These are phyloP conservation scores for Eremophila alpestris DNA, from an alignment of 2,797 vertebrate species.

Conservation along the genomic window DNA sequence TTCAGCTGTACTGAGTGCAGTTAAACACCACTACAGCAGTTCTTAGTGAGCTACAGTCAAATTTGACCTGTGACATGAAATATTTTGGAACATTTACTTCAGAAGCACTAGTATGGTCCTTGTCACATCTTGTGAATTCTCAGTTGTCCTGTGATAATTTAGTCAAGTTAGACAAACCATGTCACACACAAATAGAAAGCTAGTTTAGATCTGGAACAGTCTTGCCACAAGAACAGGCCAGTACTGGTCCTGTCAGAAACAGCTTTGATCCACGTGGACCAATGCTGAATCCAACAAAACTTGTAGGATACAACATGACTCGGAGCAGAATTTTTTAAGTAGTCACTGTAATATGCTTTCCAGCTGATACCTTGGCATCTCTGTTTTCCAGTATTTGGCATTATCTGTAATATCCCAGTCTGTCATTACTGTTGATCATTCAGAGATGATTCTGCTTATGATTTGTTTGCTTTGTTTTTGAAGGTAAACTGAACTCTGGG, in stretches of 20 bases:
- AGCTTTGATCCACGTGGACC: background rate
- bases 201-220: background rate
- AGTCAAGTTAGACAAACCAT: background rate
- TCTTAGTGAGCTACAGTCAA: background rate
- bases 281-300: background rate
- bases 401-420: background rate
- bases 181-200: background rate
- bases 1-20: background rate
- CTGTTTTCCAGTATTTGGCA: background rate
- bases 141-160: background rate
- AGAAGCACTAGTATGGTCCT: background rate
- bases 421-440: background rate
- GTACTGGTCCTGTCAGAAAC: background rate
- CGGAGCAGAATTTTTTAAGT: background rate
- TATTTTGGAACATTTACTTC: background rate
- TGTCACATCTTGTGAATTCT: background rate
- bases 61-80: background rate
- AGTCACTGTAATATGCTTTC: background rate
- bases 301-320: background rate
- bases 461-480: background rate
- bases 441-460: background rate
- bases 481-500: conserved; percentile 82
- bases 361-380: background rate
- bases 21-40: background rate
- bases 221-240: background rate